Percentiles rank a stretch among this genome's conserved stretches.
These are phyloP conservation scores for Diaprepes abbreviatus DNA, from an alignment of 2,888 invertebrate species.

Conservation along the genomic window DNA sequence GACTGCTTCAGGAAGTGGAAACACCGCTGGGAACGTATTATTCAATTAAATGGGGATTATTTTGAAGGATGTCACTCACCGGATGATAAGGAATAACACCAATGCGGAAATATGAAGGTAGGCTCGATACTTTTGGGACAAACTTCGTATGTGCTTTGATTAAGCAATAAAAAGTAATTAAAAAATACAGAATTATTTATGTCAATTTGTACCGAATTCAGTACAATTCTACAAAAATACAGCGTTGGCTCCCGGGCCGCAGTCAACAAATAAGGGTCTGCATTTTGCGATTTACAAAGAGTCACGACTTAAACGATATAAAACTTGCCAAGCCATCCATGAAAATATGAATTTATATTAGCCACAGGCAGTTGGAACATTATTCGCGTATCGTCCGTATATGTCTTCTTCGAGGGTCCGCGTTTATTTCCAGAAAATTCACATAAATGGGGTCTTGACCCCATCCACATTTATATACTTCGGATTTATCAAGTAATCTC, in stretches of 20 bases:
- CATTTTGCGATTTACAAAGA: slow-evolving; percentile 45
- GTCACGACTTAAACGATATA: slow-evolving; percentile 55
- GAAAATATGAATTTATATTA: slow-evolving; percentile 56
- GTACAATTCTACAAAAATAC: no score
- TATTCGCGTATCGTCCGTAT: slow-evolving; percentile 42
- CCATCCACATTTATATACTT: slow-evolving; percentile 28
- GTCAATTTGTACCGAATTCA: no score
- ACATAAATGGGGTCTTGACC: slow-evolving; percentile 49
- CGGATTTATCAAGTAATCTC: slow-evolving; percentile 15
- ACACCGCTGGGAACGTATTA: no score
- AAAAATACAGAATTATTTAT: no score
- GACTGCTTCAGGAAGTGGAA: no score
- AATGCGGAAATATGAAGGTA: no score
- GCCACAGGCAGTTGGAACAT: slow-evolving; percentile 51
- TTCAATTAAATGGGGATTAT: no score
- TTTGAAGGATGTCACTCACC: no score
- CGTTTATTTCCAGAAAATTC: slow-evolving; percentile 46
- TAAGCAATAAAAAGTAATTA: no score
- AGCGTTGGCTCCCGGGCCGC: slow-evolving; percentile 19
- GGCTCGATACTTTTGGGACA: no score
- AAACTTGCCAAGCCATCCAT: slow-evolving; percentile 55
- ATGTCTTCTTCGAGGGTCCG: slow-evolving; percentile 38
- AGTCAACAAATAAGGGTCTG: slow-evolving; percentile 39
- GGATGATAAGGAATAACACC: no score
- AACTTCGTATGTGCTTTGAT: no score